These are phyloP conservation scores for Zelleria hepariella DNA, from an alignment of 2,888 invertebrate genomes.

Conservation along the genomic window DNA sequence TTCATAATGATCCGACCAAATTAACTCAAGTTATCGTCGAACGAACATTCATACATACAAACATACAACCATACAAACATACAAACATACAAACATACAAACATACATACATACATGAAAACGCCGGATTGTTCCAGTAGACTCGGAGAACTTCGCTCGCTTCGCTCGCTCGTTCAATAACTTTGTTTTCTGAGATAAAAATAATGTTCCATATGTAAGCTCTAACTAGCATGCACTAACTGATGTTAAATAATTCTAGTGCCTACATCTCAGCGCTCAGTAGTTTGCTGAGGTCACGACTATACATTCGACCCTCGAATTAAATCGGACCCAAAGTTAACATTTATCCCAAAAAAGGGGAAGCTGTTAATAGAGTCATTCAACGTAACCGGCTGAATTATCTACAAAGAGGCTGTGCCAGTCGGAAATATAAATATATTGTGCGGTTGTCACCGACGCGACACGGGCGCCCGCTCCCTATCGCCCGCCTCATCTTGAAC, in stretches of 20 bases:
- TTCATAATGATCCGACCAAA: no score
- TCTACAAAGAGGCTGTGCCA: conserved; percentile 67
- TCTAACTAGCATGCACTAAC: no score
- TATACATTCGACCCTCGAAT: conserved; percentile 40
- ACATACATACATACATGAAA: no score
- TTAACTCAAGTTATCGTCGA: no score
- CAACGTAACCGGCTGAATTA: conserved; percentile 70
- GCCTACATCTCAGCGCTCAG: not conserved
- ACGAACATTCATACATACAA: no score
- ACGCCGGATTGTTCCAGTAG: no score
- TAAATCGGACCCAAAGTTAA: conserved; percentile 50
- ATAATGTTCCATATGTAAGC: no score
- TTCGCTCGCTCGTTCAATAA: no score
- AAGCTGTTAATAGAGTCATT: conserved; percentile 73
- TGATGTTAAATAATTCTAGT: not conserved
- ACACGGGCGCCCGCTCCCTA: conserved; percentile 68
- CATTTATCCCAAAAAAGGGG: conserved; percentile 68
- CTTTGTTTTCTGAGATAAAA: no score
- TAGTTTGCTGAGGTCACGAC: conserved; percentile 14
- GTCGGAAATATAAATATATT: conserved; percentile 72
- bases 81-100: no score
- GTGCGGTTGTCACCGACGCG: conserved; percentile 48
- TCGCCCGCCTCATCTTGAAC: conserved; percentile 70
- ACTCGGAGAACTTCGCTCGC: no score
- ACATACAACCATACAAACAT: no score